Evolutionary conservation across 2,888 invertebrate genomes (phyloP).

Genomic region (Callimorpha dominula): DNA sequence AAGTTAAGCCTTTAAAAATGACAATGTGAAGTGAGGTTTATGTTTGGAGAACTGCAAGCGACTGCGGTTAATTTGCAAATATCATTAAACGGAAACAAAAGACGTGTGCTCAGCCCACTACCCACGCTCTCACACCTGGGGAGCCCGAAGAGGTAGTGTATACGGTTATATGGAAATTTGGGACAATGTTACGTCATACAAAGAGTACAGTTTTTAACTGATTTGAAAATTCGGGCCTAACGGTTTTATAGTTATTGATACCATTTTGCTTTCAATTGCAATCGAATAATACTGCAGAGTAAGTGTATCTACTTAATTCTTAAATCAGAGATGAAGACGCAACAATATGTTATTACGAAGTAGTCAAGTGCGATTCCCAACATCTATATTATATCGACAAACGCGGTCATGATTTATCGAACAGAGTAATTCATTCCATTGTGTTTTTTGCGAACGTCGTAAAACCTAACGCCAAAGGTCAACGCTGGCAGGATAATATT

Average conservation of each 20-base stretch:
- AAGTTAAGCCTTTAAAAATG: neutral
- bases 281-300: constrained; percentile 2
- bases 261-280: neutral
- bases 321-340: constrained; percentile 29
- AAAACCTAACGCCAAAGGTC: constrained; percentile 65
- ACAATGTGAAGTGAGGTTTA: constrained; percentile 37
- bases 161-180: constrained; percentile 24
- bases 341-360: constrained; percentile 26
- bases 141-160: constrained; percentile 9
- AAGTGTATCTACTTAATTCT: constrained; percentile 1
- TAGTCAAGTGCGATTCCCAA: constrained; percentile 42
- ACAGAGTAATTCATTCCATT: constrained; percentile 58
- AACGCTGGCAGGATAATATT: constrained; percentile 65
- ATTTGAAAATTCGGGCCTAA: neutral
- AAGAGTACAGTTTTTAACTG: constrained; percentile 6
- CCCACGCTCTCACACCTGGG: constrained; percentile 48
- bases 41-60: constrained; percentile 42
- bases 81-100: constrained; percentile 72
- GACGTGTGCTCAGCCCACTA: constrained; percentile 42
- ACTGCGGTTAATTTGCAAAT: constrained; percentile 69
- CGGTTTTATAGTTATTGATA: neutral
- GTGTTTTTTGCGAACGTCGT: constrained; percentile 55
- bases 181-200: constrained; percentile 9
- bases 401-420: constrained; percentile 50
- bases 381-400: constrained; percentile 40